Conservation (phyloP, 2,797 vertebrate genomes). For the Peromyscus eremicus region DNA sequence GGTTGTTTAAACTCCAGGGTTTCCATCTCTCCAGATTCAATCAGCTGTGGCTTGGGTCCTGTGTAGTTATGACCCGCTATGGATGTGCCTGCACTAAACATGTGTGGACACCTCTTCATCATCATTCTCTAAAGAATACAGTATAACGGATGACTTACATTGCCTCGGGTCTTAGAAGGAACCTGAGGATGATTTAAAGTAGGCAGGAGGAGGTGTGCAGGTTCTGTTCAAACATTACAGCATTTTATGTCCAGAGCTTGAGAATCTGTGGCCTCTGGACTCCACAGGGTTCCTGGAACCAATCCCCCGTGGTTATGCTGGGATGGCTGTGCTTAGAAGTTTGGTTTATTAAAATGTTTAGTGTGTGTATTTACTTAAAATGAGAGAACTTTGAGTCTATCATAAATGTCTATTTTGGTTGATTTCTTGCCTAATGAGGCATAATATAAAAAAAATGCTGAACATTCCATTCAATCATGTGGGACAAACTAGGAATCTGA, state of each 20-base stretch:
- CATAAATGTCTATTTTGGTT: conserved; percentile 57
- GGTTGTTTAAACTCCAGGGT: not conserved
- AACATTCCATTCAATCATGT: conserved; percentile 65
- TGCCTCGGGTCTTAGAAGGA: not conserved
- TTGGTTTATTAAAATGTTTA: conserved; percentile 52
- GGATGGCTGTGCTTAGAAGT: conserved; percentile 51
- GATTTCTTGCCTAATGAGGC: conserved; percentile 66
- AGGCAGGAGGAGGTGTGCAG: not conserved
- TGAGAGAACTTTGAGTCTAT: not conserved
- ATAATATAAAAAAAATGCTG: conserved; percentile 3
- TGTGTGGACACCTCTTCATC: not conserved
- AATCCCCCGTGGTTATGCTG: not conserved
- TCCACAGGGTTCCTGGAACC: not conserved
- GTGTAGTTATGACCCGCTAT: not conserved
- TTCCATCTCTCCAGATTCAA: not conserved
- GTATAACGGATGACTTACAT: not conserved
- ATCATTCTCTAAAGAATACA: not conserved
- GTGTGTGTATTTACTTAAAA: conserved; percentile 58
- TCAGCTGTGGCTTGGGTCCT: not conserved
- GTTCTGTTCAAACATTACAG: not conserved
- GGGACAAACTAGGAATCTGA: conserved; percentile 26
- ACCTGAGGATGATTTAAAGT: not conserved
- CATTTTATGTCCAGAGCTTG: not conserved
- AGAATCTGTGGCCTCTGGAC: not conserved
- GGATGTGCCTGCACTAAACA: not conserved